Evolutionary conservation across 2,797 vertebrate species (phyloP).

Genomic region (Pseudomugil tenellus): DNA sequence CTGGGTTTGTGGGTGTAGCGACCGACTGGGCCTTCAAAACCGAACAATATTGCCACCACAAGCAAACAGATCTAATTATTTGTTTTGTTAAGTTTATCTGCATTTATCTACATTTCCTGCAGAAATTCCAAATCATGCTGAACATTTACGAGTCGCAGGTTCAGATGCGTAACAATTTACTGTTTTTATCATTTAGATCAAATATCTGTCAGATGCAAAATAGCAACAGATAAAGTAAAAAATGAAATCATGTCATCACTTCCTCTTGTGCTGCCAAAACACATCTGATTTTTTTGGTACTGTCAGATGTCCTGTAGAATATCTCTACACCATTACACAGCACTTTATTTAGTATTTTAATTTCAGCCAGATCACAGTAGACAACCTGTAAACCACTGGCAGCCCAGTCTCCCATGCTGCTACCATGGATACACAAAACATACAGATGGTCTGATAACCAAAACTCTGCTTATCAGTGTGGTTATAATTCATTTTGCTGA

Average conservation of each 20-base stretch:
- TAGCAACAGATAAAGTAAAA: neutral
- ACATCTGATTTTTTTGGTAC: neutral
- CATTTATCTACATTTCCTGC: neutral
- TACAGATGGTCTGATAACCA: conserved; percentile 8
- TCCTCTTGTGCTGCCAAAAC: neutral
- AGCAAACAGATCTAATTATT: neutral
- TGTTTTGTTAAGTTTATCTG: neutral
- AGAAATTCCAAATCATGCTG: neutral
- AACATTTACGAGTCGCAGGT: neutral
- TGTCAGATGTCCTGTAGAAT: neutral
- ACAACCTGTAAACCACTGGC: neutral
- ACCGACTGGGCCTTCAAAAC: neutral
- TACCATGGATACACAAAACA: conserved; percentile 5
- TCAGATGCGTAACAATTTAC: neutral
- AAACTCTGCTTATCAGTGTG: neutral
- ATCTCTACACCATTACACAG: neutral
- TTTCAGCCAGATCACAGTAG: neutral
- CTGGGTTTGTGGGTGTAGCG: neutral
- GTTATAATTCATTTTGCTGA: neutral
- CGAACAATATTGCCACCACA: neutral
- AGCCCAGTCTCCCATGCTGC: neutral
- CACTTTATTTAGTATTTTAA: neutral
- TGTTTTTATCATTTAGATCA: neutral
- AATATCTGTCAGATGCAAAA: neutral
- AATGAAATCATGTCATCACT: neutral